These are phyloP conservation scores for Mugil cephalus DNA, from an alignment of 2,113 vertebrate genomes.

Conservation along the genomic window DNA sequence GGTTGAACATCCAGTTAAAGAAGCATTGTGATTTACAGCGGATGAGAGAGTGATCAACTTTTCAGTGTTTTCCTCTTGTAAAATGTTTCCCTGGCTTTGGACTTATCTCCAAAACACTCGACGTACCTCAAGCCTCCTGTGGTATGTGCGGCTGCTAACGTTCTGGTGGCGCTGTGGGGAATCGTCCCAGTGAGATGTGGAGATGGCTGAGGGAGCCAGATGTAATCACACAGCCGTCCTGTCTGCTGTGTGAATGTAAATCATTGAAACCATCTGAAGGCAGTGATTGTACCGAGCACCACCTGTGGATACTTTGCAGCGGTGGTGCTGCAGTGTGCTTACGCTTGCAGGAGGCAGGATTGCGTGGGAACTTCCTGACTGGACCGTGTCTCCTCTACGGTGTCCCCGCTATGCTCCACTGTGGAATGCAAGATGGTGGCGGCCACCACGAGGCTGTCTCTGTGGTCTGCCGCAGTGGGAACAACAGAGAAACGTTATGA, in stretches of 20 bases:
- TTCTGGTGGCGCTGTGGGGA: constrained; percentile 22
- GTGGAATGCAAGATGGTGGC: constrained; percentile 63
- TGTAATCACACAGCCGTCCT: constrained; percentile 61
- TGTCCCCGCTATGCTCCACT: constrained; percentile 24
- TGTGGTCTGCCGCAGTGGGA: constrained; percentile 65
- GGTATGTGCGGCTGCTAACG: constrained; percentile 28
- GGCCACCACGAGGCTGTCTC: constrained; percentile 62
- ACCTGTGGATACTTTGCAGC: constrained; percentile 45
- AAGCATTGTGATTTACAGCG: constrained; percentile 25
- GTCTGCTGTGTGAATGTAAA: constrained; percentile 46
- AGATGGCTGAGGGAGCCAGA: constrained; percentile 47
- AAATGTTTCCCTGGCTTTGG: constrained; percentile 18
- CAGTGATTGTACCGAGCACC: constrained; percentile 2
- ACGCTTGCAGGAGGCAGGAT: neutral
- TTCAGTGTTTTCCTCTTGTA: constrained; percentile 21
- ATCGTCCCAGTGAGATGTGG: constrained; percentile 15
- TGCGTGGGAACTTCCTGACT: constrained; percentile 34
- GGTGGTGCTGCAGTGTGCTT: neutral
- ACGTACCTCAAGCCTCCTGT: constrained; percentile 21
- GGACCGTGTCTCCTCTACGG: constrained; percentile 18
- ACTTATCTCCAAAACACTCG: constrained; percentile 11
- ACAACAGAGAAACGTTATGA: constrained; percentile 50
- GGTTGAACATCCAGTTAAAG: neutral
- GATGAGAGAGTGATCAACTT: constrained; percentile 39
- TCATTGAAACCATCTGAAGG: constrained; percentile 67